A percentile compares a stretch with the other conserved stretches of the same genome.
These are phyloP conservation scores for Galeopsomyia nigrocyanea DNA, from an alignment of 2,888 invertebrate genomes.

Conservation along the genomic window DNA sequence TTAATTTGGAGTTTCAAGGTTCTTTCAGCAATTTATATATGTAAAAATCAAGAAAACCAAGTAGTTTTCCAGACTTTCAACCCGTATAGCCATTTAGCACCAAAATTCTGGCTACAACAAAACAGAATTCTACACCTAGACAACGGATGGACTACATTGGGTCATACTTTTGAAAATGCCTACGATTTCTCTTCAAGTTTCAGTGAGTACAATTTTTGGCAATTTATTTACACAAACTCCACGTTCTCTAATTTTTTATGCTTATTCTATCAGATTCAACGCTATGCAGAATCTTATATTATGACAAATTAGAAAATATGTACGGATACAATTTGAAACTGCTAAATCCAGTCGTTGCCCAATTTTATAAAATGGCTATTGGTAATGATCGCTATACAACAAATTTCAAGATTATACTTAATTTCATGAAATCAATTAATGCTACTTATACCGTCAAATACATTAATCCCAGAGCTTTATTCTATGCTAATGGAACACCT, in stretches of 20 bases:
- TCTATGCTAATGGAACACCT: too few species aligned
- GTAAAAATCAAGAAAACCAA: background rate
- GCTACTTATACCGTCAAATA: too few species aligned
- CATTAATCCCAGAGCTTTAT: background rate
- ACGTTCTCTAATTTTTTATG: background rate
- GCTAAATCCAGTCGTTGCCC: background rate
- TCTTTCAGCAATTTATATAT: background rate
- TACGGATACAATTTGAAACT: too few species aligned
- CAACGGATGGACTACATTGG: background rate
- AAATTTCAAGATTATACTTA: background rate
- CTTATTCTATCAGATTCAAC: too few species aligned
- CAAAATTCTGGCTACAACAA: background rate
- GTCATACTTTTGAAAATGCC: background rate
- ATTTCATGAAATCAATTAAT: too few species aligned
- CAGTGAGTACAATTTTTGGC: too few species aligned
- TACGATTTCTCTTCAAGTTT: background rate
- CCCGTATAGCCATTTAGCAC: background rate
- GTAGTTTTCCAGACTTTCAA: constrained; percentile 1
- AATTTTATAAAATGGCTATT: too few species aligned
- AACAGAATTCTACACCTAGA: too few species aligned
- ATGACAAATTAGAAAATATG: too few species aligned
- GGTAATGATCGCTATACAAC: too few species aligned
- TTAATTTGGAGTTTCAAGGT: constrained; percentile 7
- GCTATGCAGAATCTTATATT: too few species aligned
- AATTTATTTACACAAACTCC: too few species aligned